Percentiles rank a stretch among this genome's conserved stretches.
Conservation (phyloP, 2,113 vertebrate genomes). For the Orientallactaga bullata region DNA sequence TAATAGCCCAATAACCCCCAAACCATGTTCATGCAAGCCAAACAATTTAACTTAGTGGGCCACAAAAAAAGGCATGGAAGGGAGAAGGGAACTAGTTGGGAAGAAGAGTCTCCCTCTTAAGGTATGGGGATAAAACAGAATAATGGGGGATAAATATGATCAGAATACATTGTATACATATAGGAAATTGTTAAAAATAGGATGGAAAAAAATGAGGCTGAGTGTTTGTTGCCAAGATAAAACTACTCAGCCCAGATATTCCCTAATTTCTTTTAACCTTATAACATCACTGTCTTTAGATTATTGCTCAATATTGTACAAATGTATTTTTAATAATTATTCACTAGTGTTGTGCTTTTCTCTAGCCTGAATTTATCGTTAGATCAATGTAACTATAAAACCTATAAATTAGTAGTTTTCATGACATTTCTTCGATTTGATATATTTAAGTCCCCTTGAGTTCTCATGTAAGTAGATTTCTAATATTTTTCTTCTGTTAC, state of each 20-base stretch:
- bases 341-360: neutral
- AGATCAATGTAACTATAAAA: constrained; percentile 38
- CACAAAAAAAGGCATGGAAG: no score
- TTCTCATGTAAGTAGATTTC: constrained; percentile 44
- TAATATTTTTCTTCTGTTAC: constrained; percentile 46
- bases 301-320: neutral
- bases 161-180: no score
- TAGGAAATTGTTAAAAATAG: no score
- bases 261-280: neutral
- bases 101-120: no score
- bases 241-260: constrained; percentile 17
- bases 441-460: constrained; percentile 37
- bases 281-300: neutral
- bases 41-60: no score
- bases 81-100: no score
- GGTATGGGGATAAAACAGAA: no score
- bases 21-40: no score
- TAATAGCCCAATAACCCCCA: no score
- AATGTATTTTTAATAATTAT: neutral
- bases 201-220: constrained; percentile 20
- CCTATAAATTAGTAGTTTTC: constrained; percentile 32
- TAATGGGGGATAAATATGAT: no score
- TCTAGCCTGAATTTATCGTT: neutral
- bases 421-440: constrained; percentile 48
- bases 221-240: constrained; percentile 38